Evolutionary conservation across 1,140 invertebrate genomes (phyloP).

Genomic region (Eupeodes corollae): DNA sequence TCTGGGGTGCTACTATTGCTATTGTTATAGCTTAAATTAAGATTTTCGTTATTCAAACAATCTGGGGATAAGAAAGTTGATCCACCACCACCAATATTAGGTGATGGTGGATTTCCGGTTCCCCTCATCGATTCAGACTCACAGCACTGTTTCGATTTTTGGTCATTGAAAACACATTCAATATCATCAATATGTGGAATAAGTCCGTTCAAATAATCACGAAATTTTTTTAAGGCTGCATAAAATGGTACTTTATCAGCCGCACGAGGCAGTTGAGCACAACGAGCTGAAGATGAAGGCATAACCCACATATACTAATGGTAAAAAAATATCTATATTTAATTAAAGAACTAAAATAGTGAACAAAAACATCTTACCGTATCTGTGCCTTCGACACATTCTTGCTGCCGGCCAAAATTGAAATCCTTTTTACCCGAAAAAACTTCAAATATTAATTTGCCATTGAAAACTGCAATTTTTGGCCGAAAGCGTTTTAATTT

Average conservation of each 20-base stretch:
- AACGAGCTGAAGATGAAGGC: conserved; percentile 93
- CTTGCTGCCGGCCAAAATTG: conserved; percentile 89
- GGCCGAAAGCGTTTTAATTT: conserved; percentile 87
- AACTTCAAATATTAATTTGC: conserved; percentile 94
- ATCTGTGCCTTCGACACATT: conserved; percentile 82
- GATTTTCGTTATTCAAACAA: too few relatives aligned
- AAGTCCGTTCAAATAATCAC: conserved; percentile 88
- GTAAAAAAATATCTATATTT: neutral
- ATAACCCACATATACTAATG: conserved; percentile 92
- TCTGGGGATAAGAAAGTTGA: too few relatives aligned
- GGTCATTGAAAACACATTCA: conserved; percentile 82
- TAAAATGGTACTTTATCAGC: conserved; percentile 97
- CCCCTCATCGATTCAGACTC: conserved; percentile 31
- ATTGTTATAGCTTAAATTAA: neutral
- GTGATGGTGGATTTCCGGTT: neutral
- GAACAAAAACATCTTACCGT: conserved; percentile 56
- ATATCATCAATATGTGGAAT: conserved; percentile 77
- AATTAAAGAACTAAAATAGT: conserved; percentile 3
- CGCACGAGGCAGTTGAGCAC: conserved; percentile 86
- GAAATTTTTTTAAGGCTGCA: conserved; percentile 84
- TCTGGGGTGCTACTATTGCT: neutral
- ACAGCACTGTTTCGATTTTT: conserved; percentile 51
- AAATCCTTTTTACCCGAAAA: conserved; percentile 97
- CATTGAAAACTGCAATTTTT: conserved; percentile 97
- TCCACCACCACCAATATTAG: neutral